Evolutionary conservation across 2,888 invertebrate species (phyloP).

Genomic region (Macrophya alboannulata): DNA sequence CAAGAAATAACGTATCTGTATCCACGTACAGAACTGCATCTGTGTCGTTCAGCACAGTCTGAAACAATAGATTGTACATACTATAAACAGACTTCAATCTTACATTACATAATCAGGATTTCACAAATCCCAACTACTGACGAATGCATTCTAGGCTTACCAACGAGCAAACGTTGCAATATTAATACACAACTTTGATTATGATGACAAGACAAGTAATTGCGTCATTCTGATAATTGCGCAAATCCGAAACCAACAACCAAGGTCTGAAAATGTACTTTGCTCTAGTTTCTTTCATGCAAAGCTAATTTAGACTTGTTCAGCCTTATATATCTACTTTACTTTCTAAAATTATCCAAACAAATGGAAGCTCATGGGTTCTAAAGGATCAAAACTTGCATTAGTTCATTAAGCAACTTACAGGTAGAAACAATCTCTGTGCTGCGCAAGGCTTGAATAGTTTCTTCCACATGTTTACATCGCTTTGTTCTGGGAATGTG

Average conservation of each 20-base stretch:
- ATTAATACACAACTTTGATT: not conserved
- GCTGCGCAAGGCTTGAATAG: slow-evolving; percentile 97
- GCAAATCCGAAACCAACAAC: not conserved
- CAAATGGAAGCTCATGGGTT: not conserved
- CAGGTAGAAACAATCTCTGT: slow-evolving; percentile 96
- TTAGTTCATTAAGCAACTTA: slow-evolving; percentile 80
- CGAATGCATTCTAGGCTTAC: not conserved
- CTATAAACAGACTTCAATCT: not conserved
- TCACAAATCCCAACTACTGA: slow-evolving; percentile 1
- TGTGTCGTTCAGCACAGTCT: slow-evolving; percentile 89
- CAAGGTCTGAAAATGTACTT: not conserved
- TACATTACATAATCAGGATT: not conserved
- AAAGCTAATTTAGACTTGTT: not conserved
- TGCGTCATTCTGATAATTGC: not conserved
- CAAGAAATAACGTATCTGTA: slow-evolving; percentile 94
- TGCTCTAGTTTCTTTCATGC: not conserved
- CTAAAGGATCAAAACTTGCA: not conserved
- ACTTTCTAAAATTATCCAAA: not conserved
- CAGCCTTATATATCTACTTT: not conserved
- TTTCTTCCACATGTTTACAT: slow-evolving; percentile 91
- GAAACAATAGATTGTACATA: slow-evolving; percentile 74
- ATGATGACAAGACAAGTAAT: slow-evolving; percentile 8
- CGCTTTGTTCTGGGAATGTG: slow-evolving; percentile 88
- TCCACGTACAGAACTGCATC: slow-evolving; percentile 96
- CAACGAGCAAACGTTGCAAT: slow-evolving; percentile 19